phyloP scores from a whole-genome alignment of 2,113 vertebrate genomes.

The Phycodurus eques region DNA sequence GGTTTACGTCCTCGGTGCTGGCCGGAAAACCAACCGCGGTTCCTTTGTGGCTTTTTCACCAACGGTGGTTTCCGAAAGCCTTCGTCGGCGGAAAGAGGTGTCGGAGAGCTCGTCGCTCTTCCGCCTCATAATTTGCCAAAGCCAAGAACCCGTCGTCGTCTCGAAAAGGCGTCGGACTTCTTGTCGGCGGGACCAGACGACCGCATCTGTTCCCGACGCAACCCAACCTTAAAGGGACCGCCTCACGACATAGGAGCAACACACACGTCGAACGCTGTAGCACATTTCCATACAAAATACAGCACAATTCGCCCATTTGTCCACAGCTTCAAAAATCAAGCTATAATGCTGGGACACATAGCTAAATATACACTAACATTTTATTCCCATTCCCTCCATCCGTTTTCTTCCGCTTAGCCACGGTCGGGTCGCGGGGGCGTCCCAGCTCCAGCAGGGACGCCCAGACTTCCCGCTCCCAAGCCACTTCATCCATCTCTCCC shows the following conservation, averaged over 20 bases:
- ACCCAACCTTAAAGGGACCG: slow-evolving; percentile 50
- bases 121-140: background rate
- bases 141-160: background rate
- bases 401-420: no score
- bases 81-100: slow-evolving; percentile 3
- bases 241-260: background rate
- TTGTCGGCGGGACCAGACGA: background rate
- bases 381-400: no score
- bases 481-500: no score
- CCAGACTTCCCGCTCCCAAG: no score
- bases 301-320: no score
- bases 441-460: no score
- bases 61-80: background rate
- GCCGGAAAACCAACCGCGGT: background rate
- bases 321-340: no score
- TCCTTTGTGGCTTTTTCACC: background rate
- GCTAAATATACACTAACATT: no score
- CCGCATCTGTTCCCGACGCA: slow-evolving; percentile 11
- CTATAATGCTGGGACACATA: no score
- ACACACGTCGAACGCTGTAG: no score
- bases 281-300: no score
- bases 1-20: slow-evolving; percentile 5
- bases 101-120: background rate
- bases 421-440: no score
- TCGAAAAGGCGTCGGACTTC: background rate